Conservation (phyloP, 2,113 vertebrate species). For the Callocephalon fimbriatum region DNA sequence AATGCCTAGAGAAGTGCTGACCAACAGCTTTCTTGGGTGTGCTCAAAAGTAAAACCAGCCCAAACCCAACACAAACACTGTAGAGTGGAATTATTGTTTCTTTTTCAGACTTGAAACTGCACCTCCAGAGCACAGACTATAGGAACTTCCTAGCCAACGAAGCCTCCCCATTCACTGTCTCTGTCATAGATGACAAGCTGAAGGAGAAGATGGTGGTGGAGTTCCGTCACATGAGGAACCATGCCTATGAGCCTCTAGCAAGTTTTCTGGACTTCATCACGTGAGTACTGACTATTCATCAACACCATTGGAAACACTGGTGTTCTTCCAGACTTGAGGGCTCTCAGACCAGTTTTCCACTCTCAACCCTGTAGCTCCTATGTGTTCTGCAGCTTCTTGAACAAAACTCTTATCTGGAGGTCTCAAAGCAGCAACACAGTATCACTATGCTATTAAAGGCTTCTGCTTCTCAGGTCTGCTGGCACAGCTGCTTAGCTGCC, state of each 20-base stretch:
- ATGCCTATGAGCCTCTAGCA: constrained; percentile 94
- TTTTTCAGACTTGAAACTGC: constrained; percentile 91
- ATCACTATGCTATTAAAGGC: not conserved
- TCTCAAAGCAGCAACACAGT: not conserved
- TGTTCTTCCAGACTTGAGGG: not conserved
- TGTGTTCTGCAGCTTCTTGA: not conserved
- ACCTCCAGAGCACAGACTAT: constrained; percentile 98
- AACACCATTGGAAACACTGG: not conserved
- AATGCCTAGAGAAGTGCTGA: not conserved
- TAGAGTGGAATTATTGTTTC: not conserved
- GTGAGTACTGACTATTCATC: constrained; percentile 70
- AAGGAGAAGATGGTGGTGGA: constrained; percentile 99
- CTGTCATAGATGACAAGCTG: constrained; percentile 96
- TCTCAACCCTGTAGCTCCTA: not conserved
- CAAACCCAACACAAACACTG: not conserved
- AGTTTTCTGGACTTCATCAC: constrained; percentile 98
- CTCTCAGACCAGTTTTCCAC: not conserved
- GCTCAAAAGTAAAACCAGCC: not conserved
- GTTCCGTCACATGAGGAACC: constrained; percentile 98
- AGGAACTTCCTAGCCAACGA: constrained; percentile 97
- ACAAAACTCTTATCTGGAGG: not conserved
- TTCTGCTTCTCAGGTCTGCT: not conserved
- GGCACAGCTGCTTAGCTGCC: not conserved
- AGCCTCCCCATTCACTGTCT: constrained; percentile 93
- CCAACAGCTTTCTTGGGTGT: not conserved